phyloP scores from a whole-genome alignment of 1,140 invertebrate species.

The Maniola jurtina region DNA sequence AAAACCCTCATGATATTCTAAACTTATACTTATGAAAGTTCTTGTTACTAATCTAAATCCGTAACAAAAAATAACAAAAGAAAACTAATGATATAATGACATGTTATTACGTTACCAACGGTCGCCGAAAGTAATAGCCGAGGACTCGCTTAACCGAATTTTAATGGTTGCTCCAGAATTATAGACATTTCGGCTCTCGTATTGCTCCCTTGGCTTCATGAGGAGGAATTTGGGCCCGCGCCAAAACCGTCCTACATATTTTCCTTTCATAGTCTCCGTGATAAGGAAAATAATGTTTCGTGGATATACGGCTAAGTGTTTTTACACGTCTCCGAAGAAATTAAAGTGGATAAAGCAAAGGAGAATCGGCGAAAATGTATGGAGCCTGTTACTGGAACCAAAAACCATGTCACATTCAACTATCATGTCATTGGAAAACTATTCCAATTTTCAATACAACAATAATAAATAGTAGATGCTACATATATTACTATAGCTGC shows the following conservation, averaged over 20 bases:
- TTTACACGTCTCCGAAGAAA: slow-evolving; percentile 5
- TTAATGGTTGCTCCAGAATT: slow-evolving; percentile 47
- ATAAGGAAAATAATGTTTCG: slow-evolving; percentile 26
- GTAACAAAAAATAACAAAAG: slow-evolving; percentile 1
- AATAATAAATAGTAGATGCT: too few relatives aligned
- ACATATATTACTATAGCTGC: too few relatives aligned
- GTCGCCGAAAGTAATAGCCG: slow-evolving; percentile 42
- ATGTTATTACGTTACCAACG: slow-evolving; percentile 54
- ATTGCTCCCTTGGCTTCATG: slow-evolving; percentile 32
- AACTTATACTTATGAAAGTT: neutral
- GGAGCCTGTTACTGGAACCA: too few relatives aligned
- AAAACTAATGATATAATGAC: slow-evolving; percentile 45
- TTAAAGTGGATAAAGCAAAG: slow-evolving; percentile 1
- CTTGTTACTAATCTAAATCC: neutral
- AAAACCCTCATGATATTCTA: neutral
- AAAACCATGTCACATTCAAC: too few relatives aligned
- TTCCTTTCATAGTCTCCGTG: slow-evolving; percentile 24
- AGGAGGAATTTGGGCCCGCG: slow-evolving; percentile 34
- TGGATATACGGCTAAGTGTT: slow-evolving; percentile 21
- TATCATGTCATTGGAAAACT: too few relatives aligned
- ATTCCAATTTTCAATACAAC: too few relatives aligned
- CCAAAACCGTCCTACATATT: slow-evolving; percentile 34
- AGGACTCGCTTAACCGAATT: slow-evolving; percentile 43
- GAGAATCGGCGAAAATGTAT: neutral
- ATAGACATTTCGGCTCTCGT: slow-evolving; percentile 41